Conservation (phyloP, 2,797 vertebrate genomes). For the Acipenser transmontanus region DNA sequence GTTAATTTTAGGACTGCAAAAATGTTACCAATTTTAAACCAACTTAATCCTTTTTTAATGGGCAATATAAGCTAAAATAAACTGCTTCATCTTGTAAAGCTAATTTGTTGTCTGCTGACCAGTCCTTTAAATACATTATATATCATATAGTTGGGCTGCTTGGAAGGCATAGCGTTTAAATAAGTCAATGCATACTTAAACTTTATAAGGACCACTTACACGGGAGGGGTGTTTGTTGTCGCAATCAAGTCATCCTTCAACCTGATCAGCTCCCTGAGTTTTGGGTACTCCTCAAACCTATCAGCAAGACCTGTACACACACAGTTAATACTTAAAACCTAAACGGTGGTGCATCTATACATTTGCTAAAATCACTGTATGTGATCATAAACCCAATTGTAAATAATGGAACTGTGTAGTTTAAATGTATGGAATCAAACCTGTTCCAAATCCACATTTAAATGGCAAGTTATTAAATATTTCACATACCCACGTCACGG, state of each 20-base stretch:
- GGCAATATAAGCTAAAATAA: neutral
- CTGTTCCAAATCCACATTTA: neutral
- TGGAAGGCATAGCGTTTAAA: too few species aligned
- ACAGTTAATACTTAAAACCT: constrained; percentile 2
- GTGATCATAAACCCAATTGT: too few species aligned
- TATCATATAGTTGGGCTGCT: too few species aligned
- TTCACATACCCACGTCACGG: constrained; percentile 83
- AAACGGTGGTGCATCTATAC: neutral
- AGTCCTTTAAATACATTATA: too few species aligned
- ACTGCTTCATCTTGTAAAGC: neutral
- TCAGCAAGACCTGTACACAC: constrained; percentile 79
- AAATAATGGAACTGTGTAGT: too few species aligned
- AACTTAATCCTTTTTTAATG: neutral
- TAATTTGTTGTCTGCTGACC: too few species aligned
- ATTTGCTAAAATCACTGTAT: too few species aligned
- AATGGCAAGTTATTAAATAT: neutral
- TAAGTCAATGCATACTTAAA: too few species aligned
- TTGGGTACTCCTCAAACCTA: constrained; percentile 96
- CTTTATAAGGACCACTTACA: constrained; percentile 59
- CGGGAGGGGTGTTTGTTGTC: constrained; percentile 89
- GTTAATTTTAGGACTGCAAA: neutral
- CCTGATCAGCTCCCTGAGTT: constrained; percentile 90
- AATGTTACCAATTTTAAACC: neutral
- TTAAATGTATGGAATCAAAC: neutral
- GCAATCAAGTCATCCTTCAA: constrained; percentile 94